Base-by-base conservation (phyloP, 2,888 invertebrate genomes). In the Melinaea menophilus region DNA sequence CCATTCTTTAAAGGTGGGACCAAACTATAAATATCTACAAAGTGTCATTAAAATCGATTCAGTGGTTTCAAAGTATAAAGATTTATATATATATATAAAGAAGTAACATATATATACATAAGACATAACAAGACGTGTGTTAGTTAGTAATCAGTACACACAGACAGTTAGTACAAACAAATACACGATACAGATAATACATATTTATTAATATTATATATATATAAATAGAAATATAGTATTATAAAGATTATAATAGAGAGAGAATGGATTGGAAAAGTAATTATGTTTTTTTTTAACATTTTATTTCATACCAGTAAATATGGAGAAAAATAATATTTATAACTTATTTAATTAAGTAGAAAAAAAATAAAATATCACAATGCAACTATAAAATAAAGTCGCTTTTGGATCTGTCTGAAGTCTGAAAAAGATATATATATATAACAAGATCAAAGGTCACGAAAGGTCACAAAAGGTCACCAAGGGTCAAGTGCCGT, bases 81-180 rank as follows among this genome's bases (percentile, higher is more conserved):
- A 22, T 22, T 1, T 22, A 22, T 7, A 37, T 37, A 37, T 37
- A 37, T 41, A 41, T 9, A 9, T 41, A 41, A 11, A 41, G 3
- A 41, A 41, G 1, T 9, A 41, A 9, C 3, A 9, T 41, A 41
- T 9, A 9, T 22, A 41, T 9, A 41, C 11, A 41, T 41, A 2
- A 41, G 9, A 41, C 7, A 9, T 51, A 48, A 7, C 48, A 69
- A 63, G 75, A 80, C 78, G 71, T 74, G 84, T 80, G 82, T 75
- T 22, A 75, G 69, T 67, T 78, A 82, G 51, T 51, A 73, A 74
- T 80, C 78, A 75, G 75, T 75, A 77, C 71, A 74, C 58, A 69
- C 47, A 68, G 64, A 70, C 63, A 59, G 74, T 72, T 64, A 65
- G 65, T 75, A 73, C 72, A 74, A 71, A 46, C 65, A 63, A 67